phyloP scores from a whole-genome alignment of 2,797 vertebrate genomes.

The Syndactyla subalaris region DNA sequence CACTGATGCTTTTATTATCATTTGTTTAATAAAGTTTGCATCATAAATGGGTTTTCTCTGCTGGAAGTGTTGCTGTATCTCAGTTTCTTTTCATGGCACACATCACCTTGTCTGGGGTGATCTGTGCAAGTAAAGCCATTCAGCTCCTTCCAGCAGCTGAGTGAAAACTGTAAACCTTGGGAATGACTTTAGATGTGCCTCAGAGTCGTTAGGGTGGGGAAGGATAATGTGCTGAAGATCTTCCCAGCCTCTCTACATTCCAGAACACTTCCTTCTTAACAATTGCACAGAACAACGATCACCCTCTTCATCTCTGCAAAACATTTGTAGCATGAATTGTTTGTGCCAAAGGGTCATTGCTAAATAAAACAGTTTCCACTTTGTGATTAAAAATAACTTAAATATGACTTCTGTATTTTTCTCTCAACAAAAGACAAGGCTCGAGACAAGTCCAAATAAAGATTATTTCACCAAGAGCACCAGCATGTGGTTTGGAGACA shows the following conservation, averaged over 20 bases:
- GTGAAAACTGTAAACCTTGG: not conserved
- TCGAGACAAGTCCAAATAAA: not conserved
- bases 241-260: not conserved
- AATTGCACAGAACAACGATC: not conserved
- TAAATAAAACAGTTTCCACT: not conserved
- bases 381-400: not conserved
- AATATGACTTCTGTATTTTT: not conserved
- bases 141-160: not conserved
- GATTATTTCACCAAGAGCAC: not conserved
- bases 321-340: not conserved
- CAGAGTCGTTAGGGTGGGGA: not conserved
- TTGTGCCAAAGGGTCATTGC: not conserved
- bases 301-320: not conserved
- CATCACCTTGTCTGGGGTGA: not conserved
- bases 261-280: not conserved
- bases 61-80: not conserved
- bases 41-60: not conserved
- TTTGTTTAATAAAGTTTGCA: not conserved
- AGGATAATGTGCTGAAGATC: not conserved
- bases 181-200: not conserved
- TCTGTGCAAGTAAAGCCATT: not conserved
- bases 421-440: not conserved
- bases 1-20: not conserved
- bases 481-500: not conserved
- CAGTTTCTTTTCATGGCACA: not conserved